Percentiles rank a stretch among this genome's conserved stretches.
Evolutionary conservation across 2,888 invertebrate genomes (phyloP).

Genomic region (Lathronympha strigana): DNA sequence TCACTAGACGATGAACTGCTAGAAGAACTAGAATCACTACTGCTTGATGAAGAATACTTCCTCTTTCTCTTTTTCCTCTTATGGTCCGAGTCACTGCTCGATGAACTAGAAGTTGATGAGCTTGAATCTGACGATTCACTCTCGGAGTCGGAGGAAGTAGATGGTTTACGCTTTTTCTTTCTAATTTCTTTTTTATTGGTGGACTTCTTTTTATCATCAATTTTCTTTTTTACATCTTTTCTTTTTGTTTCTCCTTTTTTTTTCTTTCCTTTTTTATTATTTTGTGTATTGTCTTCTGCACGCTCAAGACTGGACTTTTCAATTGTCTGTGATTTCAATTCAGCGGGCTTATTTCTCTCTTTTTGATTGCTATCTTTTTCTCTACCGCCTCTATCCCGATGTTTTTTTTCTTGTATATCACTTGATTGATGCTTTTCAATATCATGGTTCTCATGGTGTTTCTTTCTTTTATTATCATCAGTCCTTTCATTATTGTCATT

Average conservation of each 20-base stretch:
- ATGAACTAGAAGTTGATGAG: constrained; percentile 70
- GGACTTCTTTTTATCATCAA: constrained; percentile 47
- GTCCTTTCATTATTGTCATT: constrained; percentile 39
- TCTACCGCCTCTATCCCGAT: not conserved
- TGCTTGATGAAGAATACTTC: constrained; percentile 67
- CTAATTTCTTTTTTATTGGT: constrained; percentile 45
- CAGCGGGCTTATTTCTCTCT: constrained; percentile 40
- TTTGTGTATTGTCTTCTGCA: constrained; percentile 47
- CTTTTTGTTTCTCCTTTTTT: constrained; percentile 44
- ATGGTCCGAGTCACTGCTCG: constrained; percentile 59
- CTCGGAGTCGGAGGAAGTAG: constrained; percentile 66
- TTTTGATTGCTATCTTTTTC: constrained; percentile 29
- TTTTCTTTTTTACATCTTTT: constrained; percentile 48
- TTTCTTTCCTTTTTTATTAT: constrained; percentile 42
- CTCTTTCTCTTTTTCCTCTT: constrained; percentile 62
- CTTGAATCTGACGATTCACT: constrained; percentile 67
- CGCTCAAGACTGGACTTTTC: constrained; percentile 38
- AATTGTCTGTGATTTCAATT: constrained; percentile 43
- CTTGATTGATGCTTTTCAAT: not conserved
- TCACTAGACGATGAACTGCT: constrained; percentile 61
- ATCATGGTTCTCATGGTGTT: constrained; percentile 27
- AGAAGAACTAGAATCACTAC: constrained; percentile 56
- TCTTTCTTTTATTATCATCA: constrained; percentile 39
- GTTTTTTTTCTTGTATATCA: constrained; percentile 13
- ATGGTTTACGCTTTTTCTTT: constrained; percentile 63